Percentiles rank a stretch among this genome's conserved stretches.
Conservation (phyloP, 2,797 vertebrate genomes). For the Gouania willdenowi region DNA sequence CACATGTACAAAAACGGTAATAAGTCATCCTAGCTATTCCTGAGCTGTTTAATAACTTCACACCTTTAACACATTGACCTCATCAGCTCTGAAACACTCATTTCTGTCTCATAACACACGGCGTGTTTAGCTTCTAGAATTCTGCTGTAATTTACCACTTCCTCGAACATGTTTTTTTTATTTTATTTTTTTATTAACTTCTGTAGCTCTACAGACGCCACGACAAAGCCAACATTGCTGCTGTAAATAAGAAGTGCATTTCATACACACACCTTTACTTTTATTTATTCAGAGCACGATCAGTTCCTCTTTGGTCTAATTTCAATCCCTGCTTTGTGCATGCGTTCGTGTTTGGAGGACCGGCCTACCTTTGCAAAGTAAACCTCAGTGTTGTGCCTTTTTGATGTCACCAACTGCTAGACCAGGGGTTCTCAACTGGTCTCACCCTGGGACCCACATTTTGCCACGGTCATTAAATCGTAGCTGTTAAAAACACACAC, state of each 20-base stretch:
- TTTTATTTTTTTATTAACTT: no score
- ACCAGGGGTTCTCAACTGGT: no score
- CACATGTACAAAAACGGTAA: conserved; percentile 6
- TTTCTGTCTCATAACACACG: neutral
- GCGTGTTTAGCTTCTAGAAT: conserved; percentile 33
- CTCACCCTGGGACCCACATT: no score
- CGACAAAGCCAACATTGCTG: conserved; percentile 10
- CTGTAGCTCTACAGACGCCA: conserved; percentile 11
- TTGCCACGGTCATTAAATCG: no score
- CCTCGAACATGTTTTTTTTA: conserved; percentile 18
- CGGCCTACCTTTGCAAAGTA: conserved; percentile 49
- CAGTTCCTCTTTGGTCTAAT: conserved; percentile 3
- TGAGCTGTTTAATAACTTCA: conserved; percentile 31
- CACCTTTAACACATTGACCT: conserved; percentile 15
- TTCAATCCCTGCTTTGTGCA: conserved; percentile 23
- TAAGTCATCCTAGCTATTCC: neutral
- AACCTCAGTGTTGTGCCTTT: conserved; percentile 43
- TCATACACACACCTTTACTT: conserved; percentile 27
- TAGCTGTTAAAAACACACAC: no score
- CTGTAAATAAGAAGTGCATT: conserved; percentile 57
- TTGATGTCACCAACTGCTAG: conserved; percentile 17
- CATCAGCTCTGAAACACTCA: conserved; percentile 38
- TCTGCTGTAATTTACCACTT: conserved; percentile 37
- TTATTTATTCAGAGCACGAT: conserved; percentile 30
- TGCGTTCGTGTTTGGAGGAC: conserved; percentile 57